Evolutionary conservation across 2,113 vertebrate genomes (phyloP).

Genomic region (Peucedramus taeniatus): DNA sequence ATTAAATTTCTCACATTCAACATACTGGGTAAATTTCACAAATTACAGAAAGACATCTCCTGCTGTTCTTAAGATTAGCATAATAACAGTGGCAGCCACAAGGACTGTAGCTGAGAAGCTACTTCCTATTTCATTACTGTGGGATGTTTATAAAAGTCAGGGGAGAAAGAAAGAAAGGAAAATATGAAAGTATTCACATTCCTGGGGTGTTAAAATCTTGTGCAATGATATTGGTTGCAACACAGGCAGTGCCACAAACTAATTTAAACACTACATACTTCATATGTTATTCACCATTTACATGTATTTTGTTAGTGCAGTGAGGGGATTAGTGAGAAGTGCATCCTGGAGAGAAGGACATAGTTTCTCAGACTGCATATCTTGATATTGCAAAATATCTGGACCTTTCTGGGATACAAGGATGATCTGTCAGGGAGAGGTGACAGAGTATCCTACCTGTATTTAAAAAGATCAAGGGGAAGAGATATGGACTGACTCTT

Average conservation of each 20-base stretch:
- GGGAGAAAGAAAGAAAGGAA: not conserved
- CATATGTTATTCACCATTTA: not conserved
- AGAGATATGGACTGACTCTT: not conserved
- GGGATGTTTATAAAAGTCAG: not conserved
- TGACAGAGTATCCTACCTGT: not conserved
- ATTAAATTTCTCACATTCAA: not conserved
- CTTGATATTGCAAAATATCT: not conserved
- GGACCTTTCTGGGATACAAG: not conserved
- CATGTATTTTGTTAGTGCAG: not conserved
- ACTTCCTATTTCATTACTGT: not conserved
- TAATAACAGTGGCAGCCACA: not conserved
- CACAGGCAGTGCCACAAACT: not conserved
- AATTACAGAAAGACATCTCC: not conserved
- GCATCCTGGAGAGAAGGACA: not conserved
- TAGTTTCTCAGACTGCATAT: not conserved
- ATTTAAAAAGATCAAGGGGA: not conserved
- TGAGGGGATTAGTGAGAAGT: not conserved
- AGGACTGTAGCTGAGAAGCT: not conserved
- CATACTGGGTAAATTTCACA: not conserved
- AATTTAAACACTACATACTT: not conserved
- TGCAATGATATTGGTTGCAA: not conserved
- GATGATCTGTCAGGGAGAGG: not conserved
- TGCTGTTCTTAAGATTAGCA: not conserved
- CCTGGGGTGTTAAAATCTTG: not conserved
- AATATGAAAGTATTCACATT: not conserved